Conservation (phyloP, 2,113 vertebrate genomes). For the Mastomys natalensis region DNA sequence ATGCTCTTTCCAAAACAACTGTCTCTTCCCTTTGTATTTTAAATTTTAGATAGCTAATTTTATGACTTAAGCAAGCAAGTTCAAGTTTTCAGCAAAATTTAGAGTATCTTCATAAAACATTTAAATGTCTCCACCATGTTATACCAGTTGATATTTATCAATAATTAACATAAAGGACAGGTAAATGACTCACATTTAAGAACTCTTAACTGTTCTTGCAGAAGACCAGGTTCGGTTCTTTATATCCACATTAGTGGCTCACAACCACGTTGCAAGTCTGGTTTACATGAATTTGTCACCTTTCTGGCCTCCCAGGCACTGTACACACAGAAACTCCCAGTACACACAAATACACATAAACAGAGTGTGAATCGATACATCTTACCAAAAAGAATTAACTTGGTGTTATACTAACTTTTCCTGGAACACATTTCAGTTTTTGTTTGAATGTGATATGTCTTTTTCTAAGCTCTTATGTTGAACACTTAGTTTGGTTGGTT, state of each 20-base stretch:
- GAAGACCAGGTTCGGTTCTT: background rate
- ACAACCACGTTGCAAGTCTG: background rate
- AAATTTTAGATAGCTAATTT: conserved; percentile 1
- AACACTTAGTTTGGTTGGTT: background rate
- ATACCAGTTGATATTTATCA: background rate
- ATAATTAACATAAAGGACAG: background rate
- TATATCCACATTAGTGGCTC: background rate
- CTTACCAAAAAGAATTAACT: background rate
- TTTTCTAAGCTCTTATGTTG: background rate
- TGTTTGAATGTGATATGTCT: background rate
- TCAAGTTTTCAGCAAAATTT: conserved; percentile 9
- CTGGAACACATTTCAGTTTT: background rate
- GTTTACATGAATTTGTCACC: background rate
- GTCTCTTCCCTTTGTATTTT: background rate
- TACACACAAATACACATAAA: background rate
- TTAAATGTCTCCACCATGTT: background rate
- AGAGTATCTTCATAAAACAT: conserved; percentile 30
- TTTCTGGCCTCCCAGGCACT: background rate
- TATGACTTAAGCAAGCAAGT: conserved; percentile 41
- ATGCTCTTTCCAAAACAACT: background rate
- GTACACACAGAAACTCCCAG: background rate
- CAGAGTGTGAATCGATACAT: background rate
- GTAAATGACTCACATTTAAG: background rate
- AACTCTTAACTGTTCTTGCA: background rate
- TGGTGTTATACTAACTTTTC: background rate